Evolutionary conservation across 2,888 invertebrate genomes (phyloP).

Genomic region (Pterobdella sp.): DNA sequence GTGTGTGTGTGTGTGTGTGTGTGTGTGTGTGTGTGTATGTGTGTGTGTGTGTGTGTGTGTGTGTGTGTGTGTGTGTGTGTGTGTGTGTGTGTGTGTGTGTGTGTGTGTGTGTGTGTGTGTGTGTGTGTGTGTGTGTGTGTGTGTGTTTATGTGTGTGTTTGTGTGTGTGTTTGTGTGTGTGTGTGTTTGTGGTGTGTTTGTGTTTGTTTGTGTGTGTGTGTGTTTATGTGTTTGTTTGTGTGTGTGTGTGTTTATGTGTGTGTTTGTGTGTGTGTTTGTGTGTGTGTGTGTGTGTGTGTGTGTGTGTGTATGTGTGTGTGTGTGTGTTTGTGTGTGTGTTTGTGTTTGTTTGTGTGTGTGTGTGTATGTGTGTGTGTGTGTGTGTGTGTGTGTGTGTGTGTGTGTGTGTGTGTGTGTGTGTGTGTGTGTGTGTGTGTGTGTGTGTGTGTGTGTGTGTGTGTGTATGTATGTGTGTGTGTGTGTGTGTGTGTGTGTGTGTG

Average conservation of each 20-base stretch:
- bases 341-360: conserved; percentile 27
- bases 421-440: conserved; percentile 28
- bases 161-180: neutral
- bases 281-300: conserved; percentile 27
- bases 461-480: conserved; percentile 20
- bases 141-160: neutral
- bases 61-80: neutral
- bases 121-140: neutral
- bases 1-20: neutral
- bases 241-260: conserved; percentile 17
- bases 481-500: conserved; percentile 16
- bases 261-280: conserved; percentile 27
- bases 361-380: conserved; percentile 23
- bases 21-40: neutral
- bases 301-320: conserved; percentile 27
- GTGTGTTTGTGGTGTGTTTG: neutral
- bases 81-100: conserved; percentile 1
- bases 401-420: conserved; percentile 27
- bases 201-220: neutral
- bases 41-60: conserved; percentile 1
- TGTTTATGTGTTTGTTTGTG: neutral
- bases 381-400: conserved; percentile 21
- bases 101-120: conserved; percentile 1
- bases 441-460: conserved; percentile 28
- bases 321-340: conserved; percentile 27